Evolutionary conservation across 2,888 invertebrate species (phyloP), one percentile per base, ranked within the genome.

Genomic region (Rhingia rostrata): DNA sequence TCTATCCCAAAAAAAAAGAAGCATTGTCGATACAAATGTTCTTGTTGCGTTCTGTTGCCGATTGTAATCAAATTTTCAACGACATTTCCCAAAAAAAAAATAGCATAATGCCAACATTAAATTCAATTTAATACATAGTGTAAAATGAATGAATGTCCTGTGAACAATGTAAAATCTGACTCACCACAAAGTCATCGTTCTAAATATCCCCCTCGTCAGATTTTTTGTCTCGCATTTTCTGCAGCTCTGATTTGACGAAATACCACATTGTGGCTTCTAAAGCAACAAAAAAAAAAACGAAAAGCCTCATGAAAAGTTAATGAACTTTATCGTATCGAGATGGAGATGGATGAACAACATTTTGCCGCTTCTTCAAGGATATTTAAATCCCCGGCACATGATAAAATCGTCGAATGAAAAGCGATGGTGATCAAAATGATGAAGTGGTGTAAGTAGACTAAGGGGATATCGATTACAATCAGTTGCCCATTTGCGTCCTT

Each of bases 381-480:
- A 67, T 83, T 83, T 63, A 77, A 83, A 78, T 73, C 63, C 78
- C 61, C 47, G 73, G 78, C 73, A 22, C 22, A 67, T 53, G 82
- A 83, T 81, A 54, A 72, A 69, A 78, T 61, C 67, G 10, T 51
- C 41, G 39, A 82, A 77, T 82, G 77, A 73, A 83, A 78, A 78
- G 78, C 73, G 78, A 73, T 73, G 78, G 78, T 78, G 78, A 83
- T 83, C 73, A 83, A 83, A 83, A 73, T 83, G 82, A 83, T 83
- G 82, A 83, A 83, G 82, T 78, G 78, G 67, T 53, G 67, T 69
- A 67, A 78, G 77, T 70, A 75, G 78, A 83, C 67, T 72, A 56
- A 64, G 58, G 72, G 72, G 60, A 78, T 83, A 83, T 83, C 83
- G 83, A 83, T 83, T 83, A 83, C 83, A 83, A 83, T 83, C 83